Base-by-base conservation (phyloP, 1,140 invertebrate genomes). In the Tetramorium parvispinum region DNA sequence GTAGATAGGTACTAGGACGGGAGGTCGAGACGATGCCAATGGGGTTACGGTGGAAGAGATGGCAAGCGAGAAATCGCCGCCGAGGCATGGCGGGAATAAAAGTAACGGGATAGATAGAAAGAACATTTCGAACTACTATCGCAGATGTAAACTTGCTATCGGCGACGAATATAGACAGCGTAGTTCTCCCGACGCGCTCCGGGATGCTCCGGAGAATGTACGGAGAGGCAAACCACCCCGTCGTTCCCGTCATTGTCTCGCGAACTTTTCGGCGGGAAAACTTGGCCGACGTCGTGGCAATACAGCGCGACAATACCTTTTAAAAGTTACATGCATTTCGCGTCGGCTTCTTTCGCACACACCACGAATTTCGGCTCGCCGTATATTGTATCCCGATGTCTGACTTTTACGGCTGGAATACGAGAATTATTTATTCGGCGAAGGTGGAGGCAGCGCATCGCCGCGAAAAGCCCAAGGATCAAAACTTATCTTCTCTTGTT, bases 131-230 rank as follows among this genome's bases (percentile, higher is more conserved):
- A 91, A 88, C 87, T 88, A 89, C 87, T 87, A 91, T 91, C 88
- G 88, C 63, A 90, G 86, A 91, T 91, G 90, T 90, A 88, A 91
- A 91, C 86, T 91, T 89, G 75, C 82, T 91, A 91, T 91, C 91
- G 90, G 88, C 79, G 75, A 57, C 78, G 79, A 86, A 88, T 88
- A 59, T 88, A 87, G 81, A 68, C 77, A 57, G 76, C 77, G 37
- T 55, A 68, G 43, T 82, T 79, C 49, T 79, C 49, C 73, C 70
- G 21, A 55, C 16, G 61, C 61, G 49, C 24, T 8, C 32, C 27
- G 37, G 66, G 43, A 18, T 73, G 55, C 51, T 6, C 11, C 10
- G n/a, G 51, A 55, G 65, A 37, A 81, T 51, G 59, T 65, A 65
- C 40, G 18, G 18, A 11, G 24, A 43, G 24, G 70, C 73, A 63